Percentiles rank a stretch among this genome's conserved stretches.
These are phyloP conservation scores for Zaprionus nigranus DNA, from an alignment of 1,140 invertebrate species.

Conservation along the genomic window DNA sequence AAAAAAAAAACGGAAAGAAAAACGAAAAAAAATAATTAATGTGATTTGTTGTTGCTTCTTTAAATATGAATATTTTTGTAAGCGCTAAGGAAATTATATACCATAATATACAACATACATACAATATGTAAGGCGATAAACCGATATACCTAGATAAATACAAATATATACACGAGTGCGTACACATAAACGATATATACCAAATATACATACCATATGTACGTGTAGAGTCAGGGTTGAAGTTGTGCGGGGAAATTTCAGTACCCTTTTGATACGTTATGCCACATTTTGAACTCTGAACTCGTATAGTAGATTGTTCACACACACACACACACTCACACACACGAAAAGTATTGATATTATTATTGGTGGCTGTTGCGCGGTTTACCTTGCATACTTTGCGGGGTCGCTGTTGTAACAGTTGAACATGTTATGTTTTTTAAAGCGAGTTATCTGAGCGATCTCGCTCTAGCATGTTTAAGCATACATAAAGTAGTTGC, in stretches of 20 bases:
- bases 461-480: neutral
- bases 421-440: slow-evolving; percentile 14
- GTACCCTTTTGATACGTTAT: slow-evolving; percentile 63
- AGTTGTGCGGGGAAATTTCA: slow-evolving; percentile 25
- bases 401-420: neutral
- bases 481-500: neutral
- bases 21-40: slow-evolving; percentile 58
- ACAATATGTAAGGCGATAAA: slow-evolving; percentile 34
- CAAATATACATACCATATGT: slow-evolving; percentile 4
- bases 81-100: slow-evolving; percentile 57
- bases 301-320: slow-evolving; percentile 27
- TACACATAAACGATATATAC: slow-evolving; percentile 9
- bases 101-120: slow-evolving; percentile 40
- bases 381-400: neutral
- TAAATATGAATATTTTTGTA: slow-evolving; percentile 77
- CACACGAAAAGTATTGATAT: neutral
- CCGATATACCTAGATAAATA: slow-evolving; percentile 48
- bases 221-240: slow-evolving; percentile 11
- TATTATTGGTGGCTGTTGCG: neutral
- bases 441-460: neutral
- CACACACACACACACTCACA: slow-evolving; percentile 22
- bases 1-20: slow-evolving; percentile 12
- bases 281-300: slow-evolving; percentile 30
- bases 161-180: slow-evolving; percentile 22
- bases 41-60: slow-evolving; percentile 81